Conservation (phyloP, 1,140 invertebrate genomes). For the Drosophila bocqueti region DNA sequence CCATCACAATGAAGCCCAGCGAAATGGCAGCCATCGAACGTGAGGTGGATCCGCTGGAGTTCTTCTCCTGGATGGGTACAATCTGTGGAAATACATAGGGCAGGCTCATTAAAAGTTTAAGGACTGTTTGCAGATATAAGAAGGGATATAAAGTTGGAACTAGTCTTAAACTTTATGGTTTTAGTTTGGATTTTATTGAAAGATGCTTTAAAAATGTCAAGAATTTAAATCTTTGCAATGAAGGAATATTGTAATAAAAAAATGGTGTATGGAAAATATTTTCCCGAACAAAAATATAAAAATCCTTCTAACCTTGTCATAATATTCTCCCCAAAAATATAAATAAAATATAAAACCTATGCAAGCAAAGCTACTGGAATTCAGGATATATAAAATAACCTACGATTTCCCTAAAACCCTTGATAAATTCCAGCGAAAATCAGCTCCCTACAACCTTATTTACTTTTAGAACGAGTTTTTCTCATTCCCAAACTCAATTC, state of each 20-base stretch:
- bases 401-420: neutral
- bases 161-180: neutral
- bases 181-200: neutral
- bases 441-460: neutral
- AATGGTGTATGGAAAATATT: neutral
- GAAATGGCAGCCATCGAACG: conserved; percentile 95
- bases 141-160: neutral
- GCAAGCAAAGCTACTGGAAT: neutral
- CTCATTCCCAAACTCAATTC: neutral
- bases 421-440: conserved; percentile 2
- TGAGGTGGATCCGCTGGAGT: conserved; percentile 91
- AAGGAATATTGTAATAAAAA: neutral
- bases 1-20: conserved; percentile 94
- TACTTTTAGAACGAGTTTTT: conserved; percentile 5
- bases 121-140: neutral
- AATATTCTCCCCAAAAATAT: neutral
- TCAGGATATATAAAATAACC: neutral
- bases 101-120: conserved; percentile 41
- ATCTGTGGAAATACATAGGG: conserved; percentile 85
- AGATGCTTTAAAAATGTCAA: neutral
- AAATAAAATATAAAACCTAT: neutral
- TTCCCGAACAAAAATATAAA: neutral
- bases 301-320: neutral
- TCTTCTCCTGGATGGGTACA: conserved; percentile 88
- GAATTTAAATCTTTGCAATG: neutral